Conservation (phyloP, 1,140 invertebrate genomes). For the Zaprionus africanus region DNA sequence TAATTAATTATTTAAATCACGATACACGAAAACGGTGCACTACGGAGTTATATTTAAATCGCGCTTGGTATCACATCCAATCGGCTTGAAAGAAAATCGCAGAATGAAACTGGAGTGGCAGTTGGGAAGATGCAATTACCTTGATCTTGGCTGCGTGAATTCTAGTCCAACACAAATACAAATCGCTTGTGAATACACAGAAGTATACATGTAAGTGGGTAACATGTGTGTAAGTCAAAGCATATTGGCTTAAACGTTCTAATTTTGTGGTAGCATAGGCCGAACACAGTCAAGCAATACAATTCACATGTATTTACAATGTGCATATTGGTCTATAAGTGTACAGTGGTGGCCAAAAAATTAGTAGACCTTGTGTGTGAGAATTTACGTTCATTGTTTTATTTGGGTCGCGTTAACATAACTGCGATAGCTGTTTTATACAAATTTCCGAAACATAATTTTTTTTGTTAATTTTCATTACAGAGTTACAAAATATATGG, state of each 20-base stretch:
- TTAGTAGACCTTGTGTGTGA: not conserved
- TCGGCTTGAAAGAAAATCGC: constrained; percentile 45
- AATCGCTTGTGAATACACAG: not conserved
- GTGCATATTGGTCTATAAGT: constrained; percentile 18
- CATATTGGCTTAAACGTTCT: constrained; percentile 34
- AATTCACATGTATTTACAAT: constrained; percentile 7
- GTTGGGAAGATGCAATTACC: constrained; percentile 57
- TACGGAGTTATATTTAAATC: constrained; percentile 28
- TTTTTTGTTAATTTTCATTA: no score
- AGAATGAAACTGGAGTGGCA: constrained; percentile 54
- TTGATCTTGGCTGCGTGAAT: constrained; percentile 62
- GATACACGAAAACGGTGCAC: constrained; percentile 18
- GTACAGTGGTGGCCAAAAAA: constrained; percentile 13
- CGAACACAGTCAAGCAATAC: constrained; percentile 16
- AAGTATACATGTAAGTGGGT: not conserved
- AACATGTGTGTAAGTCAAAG: constrained; percentile 17
- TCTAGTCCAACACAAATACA: constrained; percentile 48
- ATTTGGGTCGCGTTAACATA: no score
- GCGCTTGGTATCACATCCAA: constrained; percentile 42
- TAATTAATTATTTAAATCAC: constrained; percentile 17
- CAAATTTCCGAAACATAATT: no score
- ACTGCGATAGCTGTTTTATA: no score
- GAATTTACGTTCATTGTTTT: no score
- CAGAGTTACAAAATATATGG: no score
- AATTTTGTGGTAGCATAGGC: constrained; percentile 28